These are phyloP conservation scores for Eugnorisma glareosa DNA, from an alignment of 2,888 invertebrate species.

Conservation along the genomic window DNA sequence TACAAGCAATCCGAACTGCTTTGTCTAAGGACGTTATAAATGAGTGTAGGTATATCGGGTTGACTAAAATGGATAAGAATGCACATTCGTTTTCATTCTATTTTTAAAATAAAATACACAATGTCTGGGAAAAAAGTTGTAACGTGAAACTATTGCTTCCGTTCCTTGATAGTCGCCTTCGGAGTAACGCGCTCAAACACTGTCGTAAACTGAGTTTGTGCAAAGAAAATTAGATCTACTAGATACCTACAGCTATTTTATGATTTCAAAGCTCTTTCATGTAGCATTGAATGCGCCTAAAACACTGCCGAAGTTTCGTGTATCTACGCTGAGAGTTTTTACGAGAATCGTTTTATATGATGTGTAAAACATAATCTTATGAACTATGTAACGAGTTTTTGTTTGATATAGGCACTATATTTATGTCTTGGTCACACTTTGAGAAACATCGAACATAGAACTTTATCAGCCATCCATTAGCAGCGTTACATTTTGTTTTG, in stretches of 20 bases:
- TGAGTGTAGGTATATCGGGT: background rate
- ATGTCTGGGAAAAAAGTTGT: conserved; percentile 1
- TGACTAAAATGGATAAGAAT: background rate
- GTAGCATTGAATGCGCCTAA: conserved; percentile 62
- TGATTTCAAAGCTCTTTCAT: conserved; percentile 54
- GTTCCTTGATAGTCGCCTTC: conserved; percentile 14
- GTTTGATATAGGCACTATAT: conserved; percentile 55
- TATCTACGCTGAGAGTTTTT: conserved; percentile 46
- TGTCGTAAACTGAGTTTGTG: conserved; percentile 51
- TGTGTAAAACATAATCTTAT: conserved; percentile 71
- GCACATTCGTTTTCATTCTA: conserved; percentile 1
- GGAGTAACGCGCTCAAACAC: conserved; percentile 9
- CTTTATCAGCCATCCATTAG: conserved; percentile 1
- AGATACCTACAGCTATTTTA: conserved; percentile 53
- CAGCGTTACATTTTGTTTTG: conserved; percentile 22
- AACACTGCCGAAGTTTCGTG: conserved; percentile 60
- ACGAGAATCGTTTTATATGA: conserved; percentile 53
- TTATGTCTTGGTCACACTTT: conserved; percentile 62
- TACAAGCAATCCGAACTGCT: background rate
- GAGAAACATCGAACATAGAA: conserved; percentile 46
- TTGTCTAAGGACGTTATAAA: background rate
- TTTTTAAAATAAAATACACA: conserved; percentile 29
- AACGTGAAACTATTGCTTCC: conserved; percentile 33
- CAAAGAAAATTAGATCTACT: conserved; percentile 47
- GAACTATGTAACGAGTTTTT: conserved; percentile 71